These are phyloP conservation scores for Heliocidaris erythrogramma DNA, from an alignment of 35 echinoderm and acorn worm species.

Conservation along the genomic window DNA sequence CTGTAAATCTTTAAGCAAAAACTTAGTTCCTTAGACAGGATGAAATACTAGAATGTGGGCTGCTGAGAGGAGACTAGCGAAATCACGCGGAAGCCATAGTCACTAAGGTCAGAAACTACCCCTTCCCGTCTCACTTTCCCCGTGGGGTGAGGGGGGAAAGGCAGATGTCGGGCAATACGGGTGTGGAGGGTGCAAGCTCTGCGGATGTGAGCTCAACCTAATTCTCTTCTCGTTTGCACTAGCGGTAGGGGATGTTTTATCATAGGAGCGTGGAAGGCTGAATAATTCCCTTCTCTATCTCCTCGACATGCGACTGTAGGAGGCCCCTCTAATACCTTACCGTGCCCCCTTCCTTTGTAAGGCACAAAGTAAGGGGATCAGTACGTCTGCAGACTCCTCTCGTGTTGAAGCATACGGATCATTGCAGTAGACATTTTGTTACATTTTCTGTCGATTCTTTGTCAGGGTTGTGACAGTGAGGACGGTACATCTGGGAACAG, in stretches of 20 bases:
- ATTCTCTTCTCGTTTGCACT: not conserved
- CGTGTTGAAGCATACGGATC: not conserved
- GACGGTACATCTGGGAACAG: not conserved
- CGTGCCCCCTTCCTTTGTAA: conserved; percentile 7
- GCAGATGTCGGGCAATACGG: not conserved
- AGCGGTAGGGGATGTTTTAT: not conserved
- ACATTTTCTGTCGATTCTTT: not conserved
- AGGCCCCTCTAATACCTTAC: conserved; percentile 6
- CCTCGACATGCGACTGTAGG: not conserved
- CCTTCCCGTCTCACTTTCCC: not conserved
- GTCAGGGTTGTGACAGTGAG: not conserved
- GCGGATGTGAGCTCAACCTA: not conserved
- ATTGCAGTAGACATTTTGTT: not conserved
- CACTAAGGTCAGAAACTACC: conserved; percentile 1
- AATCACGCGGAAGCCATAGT: not conserved
- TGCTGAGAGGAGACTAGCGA: not conserved
- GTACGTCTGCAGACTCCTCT: not conserved
- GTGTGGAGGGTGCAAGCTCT: not conserved
- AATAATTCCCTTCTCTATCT: not conserved
- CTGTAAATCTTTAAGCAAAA: not conserved
- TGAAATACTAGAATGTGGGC: not conserved
- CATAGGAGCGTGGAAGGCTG: not conserved
- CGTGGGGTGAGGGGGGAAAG: not conserved
- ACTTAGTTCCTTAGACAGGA: not conserved
- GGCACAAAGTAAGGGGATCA: not conserved